Evolutionary conservation across 2,797 vertebrate genomes (phyloP).

Genomic region (Propithecus deckenii): DNA sequence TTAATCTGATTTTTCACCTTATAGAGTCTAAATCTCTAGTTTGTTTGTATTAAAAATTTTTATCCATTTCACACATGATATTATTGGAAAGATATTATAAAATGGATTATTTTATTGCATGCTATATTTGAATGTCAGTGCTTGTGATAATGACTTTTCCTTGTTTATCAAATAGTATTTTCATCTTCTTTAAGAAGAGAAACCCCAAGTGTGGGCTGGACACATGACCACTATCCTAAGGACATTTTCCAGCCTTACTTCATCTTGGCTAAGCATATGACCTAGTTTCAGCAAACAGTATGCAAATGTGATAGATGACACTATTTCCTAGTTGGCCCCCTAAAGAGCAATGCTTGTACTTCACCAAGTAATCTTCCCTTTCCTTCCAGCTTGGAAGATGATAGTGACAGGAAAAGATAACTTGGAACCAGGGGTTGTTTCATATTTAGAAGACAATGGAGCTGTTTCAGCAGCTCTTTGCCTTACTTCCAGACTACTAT

Average conservation of each 20-base stretch:
- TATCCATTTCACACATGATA: not conserved
- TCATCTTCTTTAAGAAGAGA: not conserved
- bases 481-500: not conserved
- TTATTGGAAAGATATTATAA: not conserved
- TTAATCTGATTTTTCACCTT: not conserved
- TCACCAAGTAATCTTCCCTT: not conserved
- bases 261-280: not conserved
- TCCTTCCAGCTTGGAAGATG: not conserved
- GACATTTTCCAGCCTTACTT: not conserved
- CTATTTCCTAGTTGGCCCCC: not conserved
- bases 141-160: not conserved
- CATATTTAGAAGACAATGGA: not conserved
- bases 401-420: not conserved
- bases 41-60: not conserved
- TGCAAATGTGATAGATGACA: not conserved
- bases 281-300: not conserved
- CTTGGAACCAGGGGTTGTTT: fast-evolving
- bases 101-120: not conserved
- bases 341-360: not conserved
- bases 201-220: not conserved
- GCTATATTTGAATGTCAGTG: not conserved
- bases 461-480: not conserved
- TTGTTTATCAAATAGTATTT: not conserved
- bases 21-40: not conserved
- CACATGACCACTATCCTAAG: not conserved